Evolutionary conservation across 2,113 vertebrate species (phyloP), one percentile per base, ranked within the genome.

Genomic region (Herpailurus yagouaroundi): DNA sequence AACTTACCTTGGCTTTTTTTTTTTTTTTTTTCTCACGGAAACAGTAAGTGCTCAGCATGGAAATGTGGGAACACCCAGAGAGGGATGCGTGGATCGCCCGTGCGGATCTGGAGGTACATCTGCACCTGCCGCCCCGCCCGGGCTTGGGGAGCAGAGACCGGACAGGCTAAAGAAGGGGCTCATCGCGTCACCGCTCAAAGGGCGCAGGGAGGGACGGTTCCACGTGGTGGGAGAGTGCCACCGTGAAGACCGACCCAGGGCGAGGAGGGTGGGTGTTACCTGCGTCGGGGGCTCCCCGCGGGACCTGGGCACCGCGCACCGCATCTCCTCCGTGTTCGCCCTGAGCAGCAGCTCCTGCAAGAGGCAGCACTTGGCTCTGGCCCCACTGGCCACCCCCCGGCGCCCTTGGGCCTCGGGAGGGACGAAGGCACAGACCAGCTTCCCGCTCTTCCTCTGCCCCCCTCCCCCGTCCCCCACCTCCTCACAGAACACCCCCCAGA

Each of bases 291-390:
- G 19, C 33, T 45, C 64, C 36, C 9, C 0, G 0, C 3, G 90
- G 25, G 48, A 1, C 69, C 94, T 41, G 87, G 96, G 96, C 96
- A 88, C 55, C 0, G 98, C 97, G 0, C 98, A 97, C 19, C 21
- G 97, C 41, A 85, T 82, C 94, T 97, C 97, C 33, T 94, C 57
- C 7, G 94, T 1, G 60, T 93, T 97, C 0, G 97, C 95, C 60
- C 1, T 66, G 60, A 97, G 93, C 81, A 98, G 94, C 90, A 95
- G 95, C 88, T 98, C 97, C 98, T 98, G 96, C 4, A 12, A 33
- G 4, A 2, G 50, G 69, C 0, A 57, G 2, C 63, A 7, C 1
- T 16, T 0, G 0, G 50, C 57, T 83, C 18, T 45, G 74, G 29
- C 33, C 89, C 38, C 14, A 0, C 31, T 4, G 4, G 38, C 45